These are phyloP conservation scores for Neosilurus mollespiculum DNA, from an alignment of 2,797 vertebrate species.

Conservation along the genomic window DNA sequence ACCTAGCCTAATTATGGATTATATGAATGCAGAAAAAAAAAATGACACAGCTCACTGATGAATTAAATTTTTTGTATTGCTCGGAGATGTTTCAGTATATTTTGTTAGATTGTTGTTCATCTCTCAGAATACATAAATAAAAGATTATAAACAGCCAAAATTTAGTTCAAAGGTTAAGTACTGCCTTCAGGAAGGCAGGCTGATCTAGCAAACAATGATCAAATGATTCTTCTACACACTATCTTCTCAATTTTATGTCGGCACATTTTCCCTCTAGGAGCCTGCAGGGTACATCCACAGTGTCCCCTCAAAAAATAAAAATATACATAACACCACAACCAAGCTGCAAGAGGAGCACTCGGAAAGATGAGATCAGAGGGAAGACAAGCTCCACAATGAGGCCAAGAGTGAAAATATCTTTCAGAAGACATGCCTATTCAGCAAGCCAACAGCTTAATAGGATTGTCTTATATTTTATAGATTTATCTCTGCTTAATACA, in stretches of 20 bases:
- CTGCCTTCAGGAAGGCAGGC: conserved; percentile 27
- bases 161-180: conserved; percentile 49
- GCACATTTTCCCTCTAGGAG: conserved; percentile 1
- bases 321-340: neutral
- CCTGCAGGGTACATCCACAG: neutral
- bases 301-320: neutral
- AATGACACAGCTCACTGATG: conserved; percentile 7
- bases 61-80: conserved; percentile 10
- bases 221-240: neutral
- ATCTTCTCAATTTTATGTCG: neutral
- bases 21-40: neutral
- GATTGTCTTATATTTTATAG: conserved; percentile 58
- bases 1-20: conserved; percentile 16
- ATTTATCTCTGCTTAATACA: conserved; percentile 58
- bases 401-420: conserved; percentile 45
- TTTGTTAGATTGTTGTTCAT: conserved; percentile 26
- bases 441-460: conserved; percentile 54
- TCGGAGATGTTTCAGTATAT: conserved; percentile 7
- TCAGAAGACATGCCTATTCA: conserved; percentile 58
- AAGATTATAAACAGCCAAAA: conserved; percentile 27
- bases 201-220: neutral
- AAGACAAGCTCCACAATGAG: conserved; percentile 6
- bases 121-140: conserved; percentile 18
- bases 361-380: neutral
- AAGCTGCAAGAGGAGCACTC: neutral